These are phyloP conservation scores for Ictidomys tridecemlineatus DNA, from an alignment of 2,113 vertebrate species.

Conservation along the genomic window DNA sequence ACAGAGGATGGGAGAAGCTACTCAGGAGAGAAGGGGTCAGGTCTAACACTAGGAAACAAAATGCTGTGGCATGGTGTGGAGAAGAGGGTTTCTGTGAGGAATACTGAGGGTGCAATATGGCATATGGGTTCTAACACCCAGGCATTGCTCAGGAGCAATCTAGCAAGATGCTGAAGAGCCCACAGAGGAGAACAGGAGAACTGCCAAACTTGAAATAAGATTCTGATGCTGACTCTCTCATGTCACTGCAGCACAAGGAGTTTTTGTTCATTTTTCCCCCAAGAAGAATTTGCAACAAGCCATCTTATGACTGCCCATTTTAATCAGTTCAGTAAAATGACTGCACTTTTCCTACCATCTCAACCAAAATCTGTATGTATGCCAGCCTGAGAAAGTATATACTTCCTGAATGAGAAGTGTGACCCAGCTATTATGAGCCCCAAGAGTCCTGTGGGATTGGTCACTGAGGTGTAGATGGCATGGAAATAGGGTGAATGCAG, in stretches of 20 bases:
- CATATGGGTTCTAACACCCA: background rate
- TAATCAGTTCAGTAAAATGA: constrained; percentile 31
- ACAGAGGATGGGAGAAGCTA: background rate
- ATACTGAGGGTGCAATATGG: too few species aligned
- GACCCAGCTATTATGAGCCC: background rate
- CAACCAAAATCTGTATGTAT: background rate
- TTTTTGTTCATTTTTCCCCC: background rate
- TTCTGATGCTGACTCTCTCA: background rate
- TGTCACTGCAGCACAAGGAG: background rate
- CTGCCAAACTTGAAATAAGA: fast-evolving
- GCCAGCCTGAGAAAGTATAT: background rate
- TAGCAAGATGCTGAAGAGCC: background rate
- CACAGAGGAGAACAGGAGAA: too few species aligned
- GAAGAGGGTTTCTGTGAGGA: background rate
- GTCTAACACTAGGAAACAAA: background rate
- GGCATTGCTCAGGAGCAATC: background rate
- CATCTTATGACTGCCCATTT: background rate
- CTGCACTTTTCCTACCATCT: background rate
- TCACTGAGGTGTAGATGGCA: background rate
- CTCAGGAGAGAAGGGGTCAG: background rate
- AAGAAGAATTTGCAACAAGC: background rate
- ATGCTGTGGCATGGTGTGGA: background rate
- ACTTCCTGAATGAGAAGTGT: background rate
- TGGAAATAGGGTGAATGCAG: fast-evolving
- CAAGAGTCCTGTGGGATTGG: background rate